These are phyloP conservation scores for Lucilia cuprina DNA, from an alignment of 1,140 invertebrate genomes.

Conservation along the genomic window DNA sequence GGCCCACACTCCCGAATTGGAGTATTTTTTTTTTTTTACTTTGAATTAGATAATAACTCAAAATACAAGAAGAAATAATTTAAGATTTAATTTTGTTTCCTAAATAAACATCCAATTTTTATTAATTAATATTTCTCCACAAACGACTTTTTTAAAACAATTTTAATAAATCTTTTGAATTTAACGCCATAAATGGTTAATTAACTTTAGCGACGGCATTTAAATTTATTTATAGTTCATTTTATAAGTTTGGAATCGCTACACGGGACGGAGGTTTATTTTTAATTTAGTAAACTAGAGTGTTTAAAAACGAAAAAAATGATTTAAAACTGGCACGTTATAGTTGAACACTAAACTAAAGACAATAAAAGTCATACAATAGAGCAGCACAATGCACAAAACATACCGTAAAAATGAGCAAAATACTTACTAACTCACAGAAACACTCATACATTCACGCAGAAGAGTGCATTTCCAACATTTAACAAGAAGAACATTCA, in stretches of 20 bases:
- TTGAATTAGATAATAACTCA: slow-evolving; percentile 30
- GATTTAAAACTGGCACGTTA: slow-evolving; percentile 31
- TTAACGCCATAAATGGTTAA: neutral
- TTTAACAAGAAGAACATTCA: no score
- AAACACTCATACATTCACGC: neutral
- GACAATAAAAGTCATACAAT: slow-evolving; percentile 11
- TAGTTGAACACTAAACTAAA: slow-evolving; percentile 28
- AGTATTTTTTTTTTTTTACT: neutral
- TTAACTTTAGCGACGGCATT: slow-evolving; percentile 24
- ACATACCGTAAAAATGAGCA: neutral
- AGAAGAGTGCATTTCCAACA: neutral
- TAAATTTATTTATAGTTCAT: neutral
- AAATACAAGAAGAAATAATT: neutral
- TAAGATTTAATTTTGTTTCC: neutral
- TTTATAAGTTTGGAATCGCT: neutral
- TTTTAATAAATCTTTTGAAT: neutral
- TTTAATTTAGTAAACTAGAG: neutral
- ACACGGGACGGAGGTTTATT: slow-evolving; percentile 9
- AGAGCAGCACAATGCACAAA: slow-evolving; percentile 3
- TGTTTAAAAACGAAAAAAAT: slow-evolving; percentile 3
- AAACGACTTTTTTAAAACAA: neutral
- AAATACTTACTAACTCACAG: neutral
- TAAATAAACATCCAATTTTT: neutral
- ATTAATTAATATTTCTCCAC: no score
- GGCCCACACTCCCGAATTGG: neutral